Base-by-base conservation (phyloP, 1,140 invertebrate species). In the Doryteuthis pealeii region DNA sequence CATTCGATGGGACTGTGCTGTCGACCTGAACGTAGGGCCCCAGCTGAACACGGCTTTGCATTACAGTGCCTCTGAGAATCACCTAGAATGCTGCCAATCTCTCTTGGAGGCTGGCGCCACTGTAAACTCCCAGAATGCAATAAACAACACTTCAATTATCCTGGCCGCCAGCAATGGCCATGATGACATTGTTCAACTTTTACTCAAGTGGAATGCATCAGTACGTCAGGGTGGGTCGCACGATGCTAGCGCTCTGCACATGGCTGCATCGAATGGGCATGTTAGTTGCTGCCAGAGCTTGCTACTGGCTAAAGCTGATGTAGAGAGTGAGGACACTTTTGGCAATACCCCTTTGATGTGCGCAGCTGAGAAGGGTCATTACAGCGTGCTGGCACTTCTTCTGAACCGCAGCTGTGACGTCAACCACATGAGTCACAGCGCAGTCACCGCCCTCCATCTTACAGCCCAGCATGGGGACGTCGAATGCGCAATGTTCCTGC, bases 201-300 rank as follows among this genome's bases (percentile, higher is more conserved):
- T 97, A 70, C 87, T 97, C 66, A 92, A 94, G 74, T 93, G 96
- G 89, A 94, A 94, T 74, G 95, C 95, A 93, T 90, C 91, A 92
- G 26, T 92, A 91, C 82, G 91, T 91, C 70, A 91, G 91, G 91
- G 82, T 74, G 83, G 81, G 6, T 82, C 83, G 58, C 81, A 82
- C 33, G 84, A 85, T 26, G 77, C 83, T 26, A 85, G 83, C 2
- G 84, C 85, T n/a, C 76, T 86, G 40, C 79, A 87, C 77, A 78
- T 82, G 80, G 76, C 79, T 74, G 79, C 87, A 72, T 79, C 84
- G 80, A 81, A 84, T 77, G 79, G 86, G 58, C 76, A 85, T 79
- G 87, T 14, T 86, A 87, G 84, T 30, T 91, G 89, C 72, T 83
- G 90, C 62, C 88, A 90, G 73, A 78, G 90, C n/a, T 79, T 92